Percentiles rank a stretch among this genome's conserved stretches.
Conservation (phyloP, 2,888 invertebrate genomes). For the Temnothorax ravouxi region DNA sequence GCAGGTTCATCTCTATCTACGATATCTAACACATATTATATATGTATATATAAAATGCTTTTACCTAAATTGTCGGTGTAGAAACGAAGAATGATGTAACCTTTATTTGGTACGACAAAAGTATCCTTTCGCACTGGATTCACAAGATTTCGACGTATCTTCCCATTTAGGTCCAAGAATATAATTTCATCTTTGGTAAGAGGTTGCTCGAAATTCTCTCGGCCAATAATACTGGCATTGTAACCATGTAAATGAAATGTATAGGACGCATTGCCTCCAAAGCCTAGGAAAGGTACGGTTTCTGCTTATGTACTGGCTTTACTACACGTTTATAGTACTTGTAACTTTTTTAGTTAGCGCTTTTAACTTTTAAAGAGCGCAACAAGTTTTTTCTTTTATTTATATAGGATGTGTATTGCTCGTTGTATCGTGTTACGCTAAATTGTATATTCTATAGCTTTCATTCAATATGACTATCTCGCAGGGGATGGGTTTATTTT, state of each 20-base stretch:
- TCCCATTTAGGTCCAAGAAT: constrained; percentile 83
- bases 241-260: constrained; percentile 89
- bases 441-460: not conserved
- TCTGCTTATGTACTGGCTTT: not conserved
- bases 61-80: constrained; percentile 78
- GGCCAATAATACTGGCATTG: constrained; percentile 73
- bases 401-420: too few relatives aligned
- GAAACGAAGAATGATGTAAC: constrained; percentile 82
- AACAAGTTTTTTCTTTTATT: not conserved
- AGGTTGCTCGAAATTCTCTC: constrained; percentile 81
- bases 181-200: constrained; percentile 86
- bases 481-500: not conserved
- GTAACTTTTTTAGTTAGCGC: not conserved
- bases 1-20: not conserved
- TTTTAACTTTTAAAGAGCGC: too few relatives aligned
- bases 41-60: not conserved
- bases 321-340: not conserved
- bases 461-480: too few relatives aligned
- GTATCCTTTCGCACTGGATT: constrained; percentile 88
- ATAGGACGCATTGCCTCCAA: constrained; percentile 87
- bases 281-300: constrained; percentile 84
- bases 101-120: constrained; percentile 89
- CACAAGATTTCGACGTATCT: constrained; percentile 86
- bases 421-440: too few relatives aligned
- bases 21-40: not conserved